Conservation (phyloP, 2,113 vertebrate species). For the Oplegnathus fasciatus region DNA sequence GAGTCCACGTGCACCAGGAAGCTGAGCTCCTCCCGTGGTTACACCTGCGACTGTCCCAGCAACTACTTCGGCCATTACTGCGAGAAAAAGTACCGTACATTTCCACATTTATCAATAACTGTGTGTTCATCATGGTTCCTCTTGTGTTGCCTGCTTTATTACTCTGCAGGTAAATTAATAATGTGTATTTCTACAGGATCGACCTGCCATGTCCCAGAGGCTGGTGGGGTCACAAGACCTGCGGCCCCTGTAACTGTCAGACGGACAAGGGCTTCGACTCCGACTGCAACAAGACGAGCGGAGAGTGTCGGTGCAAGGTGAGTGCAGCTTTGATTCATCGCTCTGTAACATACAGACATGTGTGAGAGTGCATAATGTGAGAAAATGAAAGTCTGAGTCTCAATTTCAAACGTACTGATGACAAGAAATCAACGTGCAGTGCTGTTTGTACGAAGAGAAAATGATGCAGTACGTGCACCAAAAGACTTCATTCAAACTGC, state of each 20-base stretch:
- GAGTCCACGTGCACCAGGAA: conserved; percentile 87
- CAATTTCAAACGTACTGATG: background rate
- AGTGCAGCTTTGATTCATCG: conserved; percentile 9
- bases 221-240: conserved; percentile 96
- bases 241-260: conserved; percentile 93
- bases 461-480: background rate
- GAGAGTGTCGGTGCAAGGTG: conserved; percentile 96
- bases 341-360: background rate
- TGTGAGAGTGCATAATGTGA: background rate
- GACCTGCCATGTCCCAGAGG: conserved; percentile 93
- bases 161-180: background rate
- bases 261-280: conserved; percentile 91
- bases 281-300: conserved; percentile 95
- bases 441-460: background rate
- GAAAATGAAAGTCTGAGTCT: background rate
- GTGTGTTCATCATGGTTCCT: background rate
- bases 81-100: conserved; percentile 89
- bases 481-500: background rate
- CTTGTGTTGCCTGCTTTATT: background rate
- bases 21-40: conserved; percentile 85
- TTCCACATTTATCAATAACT: background rate
- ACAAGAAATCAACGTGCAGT: background rate
- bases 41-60: conserved; percentile 89
- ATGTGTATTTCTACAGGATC: conserved; percentile 80
- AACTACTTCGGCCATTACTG: conserved; percentile 94